phyloP scores from a whole-genome alignment of 2,797 vertebrate genomes.

The Myotis myotis region DNA sequence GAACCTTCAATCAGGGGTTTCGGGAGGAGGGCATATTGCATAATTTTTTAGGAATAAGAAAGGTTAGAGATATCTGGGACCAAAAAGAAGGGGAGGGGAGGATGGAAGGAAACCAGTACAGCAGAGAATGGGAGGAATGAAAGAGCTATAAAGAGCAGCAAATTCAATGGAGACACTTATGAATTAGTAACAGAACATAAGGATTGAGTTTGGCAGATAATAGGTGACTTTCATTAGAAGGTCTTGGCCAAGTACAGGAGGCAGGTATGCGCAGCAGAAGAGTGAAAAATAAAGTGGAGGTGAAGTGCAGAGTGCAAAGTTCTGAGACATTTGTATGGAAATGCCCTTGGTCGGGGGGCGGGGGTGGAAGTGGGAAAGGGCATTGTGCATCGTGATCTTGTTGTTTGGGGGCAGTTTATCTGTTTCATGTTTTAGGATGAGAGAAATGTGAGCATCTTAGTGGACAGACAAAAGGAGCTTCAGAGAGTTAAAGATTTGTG shows the following conservation, averaged over 20 bases:
- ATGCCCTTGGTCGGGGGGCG: background rate
- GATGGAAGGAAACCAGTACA: background rate
- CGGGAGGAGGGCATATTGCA: too few species aligned
- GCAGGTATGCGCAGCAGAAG: background rate
- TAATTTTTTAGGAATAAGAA: background rate
- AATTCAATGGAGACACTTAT: background rate
- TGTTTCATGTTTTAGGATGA: background rate
- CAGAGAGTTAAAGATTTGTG: background rate
- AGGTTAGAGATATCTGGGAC: background rate
- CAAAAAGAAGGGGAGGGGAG: background rate
- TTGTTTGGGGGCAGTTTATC: background rate
- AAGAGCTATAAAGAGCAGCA: background rate
- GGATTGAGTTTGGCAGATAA: background rate
- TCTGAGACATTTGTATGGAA: background rate
- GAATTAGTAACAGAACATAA: background rate
- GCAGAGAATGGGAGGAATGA: background rate
- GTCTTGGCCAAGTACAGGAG: accelerated
- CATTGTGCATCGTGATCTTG: background rate
- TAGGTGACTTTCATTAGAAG: background rate
- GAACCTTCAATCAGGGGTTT: background rate
- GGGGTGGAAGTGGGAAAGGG: background rate
- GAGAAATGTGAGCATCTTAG: background rate
- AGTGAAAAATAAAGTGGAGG: background rate
- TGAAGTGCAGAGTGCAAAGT: background rate
- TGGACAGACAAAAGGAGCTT: background rate